Percentiles rank a stretch among this genome's conserved stretches.
Conservation (phyloP, 2,797 vertebrate species). For the Lindbergichthys nudifrons region DNA sequence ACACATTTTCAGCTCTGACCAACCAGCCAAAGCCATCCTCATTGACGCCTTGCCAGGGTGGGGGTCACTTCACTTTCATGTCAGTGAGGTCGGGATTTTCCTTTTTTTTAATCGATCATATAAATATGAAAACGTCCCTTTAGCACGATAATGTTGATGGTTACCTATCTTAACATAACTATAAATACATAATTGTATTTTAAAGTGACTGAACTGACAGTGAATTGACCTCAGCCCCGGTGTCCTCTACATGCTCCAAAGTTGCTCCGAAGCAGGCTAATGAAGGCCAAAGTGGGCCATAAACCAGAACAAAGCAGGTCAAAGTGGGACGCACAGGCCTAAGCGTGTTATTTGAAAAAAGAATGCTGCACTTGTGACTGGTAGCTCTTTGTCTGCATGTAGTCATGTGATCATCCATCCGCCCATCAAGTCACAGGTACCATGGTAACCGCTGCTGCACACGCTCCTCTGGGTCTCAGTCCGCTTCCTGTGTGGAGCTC, state of each 20-base stretch:
- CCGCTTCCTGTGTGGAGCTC: slow-evolving; percentile 44
- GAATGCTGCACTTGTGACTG: slow-evolving; percentile 90
- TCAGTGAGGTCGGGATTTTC: slow-evolving; percentile 60
- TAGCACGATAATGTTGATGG: slow-evolving; percentile 8
- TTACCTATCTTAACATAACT: slow-evolving; percentile 18
- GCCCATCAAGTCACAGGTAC: slow-evolving; percentile 82
- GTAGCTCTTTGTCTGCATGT: slow-evolving; percentile 85
- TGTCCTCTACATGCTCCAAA: slow-evolving; percentile 84
- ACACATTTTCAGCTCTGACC: slow-evolving; percentile 84
- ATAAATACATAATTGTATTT: background rate
- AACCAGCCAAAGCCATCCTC: slow-evolving; percentile 84
- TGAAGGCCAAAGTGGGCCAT: slow-evolving; percentile 60
- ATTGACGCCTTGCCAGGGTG: slow-evolving; percentile 80
- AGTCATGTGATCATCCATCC: slow-evolving; percentile 84
- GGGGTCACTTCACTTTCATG: slow-evolving; percentile 77
- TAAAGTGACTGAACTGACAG: slow-evolving; percentile 70
- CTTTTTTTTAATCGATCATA: slow-evolving; percentile 24
- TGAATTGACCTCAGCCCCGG: slow-evolving; percentile 77
- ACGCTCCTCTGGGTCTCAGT: slow-evolving; percentile 35
- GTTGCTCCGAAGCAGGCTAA: slow-evolving; percentile 77
- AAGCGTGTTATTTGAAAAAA: slow-evolving; percentile 90
- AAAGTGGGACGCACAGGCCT: slow-evolving; percentile 68
- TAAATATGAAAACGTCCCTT: background rate
- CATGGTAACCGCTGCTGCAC: slow-evolving; percentile 57
- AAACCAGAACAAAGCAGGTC: slow-evolving; percentile 64